phyloP scores from a whole-genome alignment of 1,140 invertebrate genomes.

The Belonocnema kinseyi region DNA sequence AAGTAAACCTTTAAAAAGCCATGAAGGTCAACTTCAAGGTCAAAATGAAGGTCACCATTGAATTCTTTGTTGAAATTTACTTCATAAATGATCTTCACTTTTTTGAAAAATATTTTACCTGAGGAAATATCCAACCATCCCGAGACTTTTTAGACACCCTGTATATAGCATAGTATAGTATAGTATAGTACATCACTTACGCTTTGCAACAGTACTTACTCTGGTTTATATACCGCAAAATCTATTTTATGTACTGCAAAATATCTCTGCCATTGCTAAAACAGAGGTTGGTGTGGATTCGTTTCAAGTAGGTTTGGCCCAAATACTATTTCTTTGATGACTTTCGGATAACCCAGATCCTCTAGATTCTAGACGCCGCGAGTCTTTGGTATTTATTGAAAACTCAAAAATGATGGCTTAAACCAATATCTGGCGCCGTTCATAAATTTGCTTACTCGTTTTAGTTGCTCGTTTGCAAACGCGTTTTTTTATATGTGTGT shows the following conservation, averaged over 20 bases:
- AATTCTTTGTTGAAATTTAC: no score
- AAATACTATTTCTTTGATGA: background rate
- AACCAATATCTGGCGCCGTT: constrained; percentile 63
- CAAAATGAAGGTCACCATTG: no score
- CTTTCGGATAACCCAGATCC: background rate
- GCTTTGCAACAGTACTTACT: background rate
- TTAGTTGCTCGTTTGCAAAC: constrained; percentile 30
- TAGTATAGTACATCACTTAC: background rate
- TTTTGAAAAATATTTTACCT: no score
- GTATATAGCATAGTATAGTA: no score
- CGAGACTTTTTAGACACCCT: no score
- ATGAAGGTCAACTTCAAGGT: no score
- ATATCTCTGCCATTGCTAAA: background rate
- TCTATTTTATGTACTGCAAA: background rate
- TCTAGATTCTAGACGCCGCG: constrained; percentile 6
- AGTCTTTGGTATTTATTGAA: constrained; percentile 37
- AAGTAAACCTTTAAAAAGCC: no score
- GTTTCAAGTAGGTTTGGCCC: background rate
- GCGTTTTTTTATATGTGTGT: constrained; percentile 33
- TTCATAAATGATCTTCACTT: no score
- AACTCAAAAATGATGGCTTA: constrained; percentile 50
- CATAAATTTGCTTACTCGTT: background rate
- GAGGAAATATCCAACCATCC: no score
- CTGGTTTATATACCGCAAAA: background rate
- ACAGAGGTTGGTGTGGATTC: background rate